Evolutionary conservation across 2,113 vertebrate species (phyloP).

Genomic region (Rhizomys pruinosus): DNA sequence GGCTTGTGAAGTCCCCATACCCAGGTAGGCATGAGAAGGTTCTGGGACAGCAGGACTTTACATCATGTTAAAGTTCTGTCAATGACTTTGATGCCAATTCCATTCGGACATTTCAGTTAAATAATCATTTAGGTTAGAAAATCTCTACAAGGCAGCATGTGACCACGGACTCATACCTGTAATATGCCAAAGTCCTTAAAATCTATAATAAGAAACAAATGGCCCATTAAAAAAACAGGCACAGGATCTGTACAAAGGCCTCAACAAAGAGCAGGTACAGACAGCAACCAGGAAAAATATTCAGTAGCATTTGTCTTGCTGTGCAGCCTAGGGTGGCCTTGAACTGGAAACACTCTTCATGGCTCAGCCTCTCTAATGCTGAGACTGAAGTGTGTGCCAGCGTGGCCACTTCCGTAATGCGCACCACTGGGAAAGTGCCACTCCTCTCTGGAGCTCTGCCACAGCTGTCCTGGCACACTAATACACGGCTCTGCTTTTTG

Average conservation of each 20-base stretch:
- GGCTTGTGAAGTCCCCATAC: neutral
- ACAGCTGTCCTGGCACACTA: neutral
- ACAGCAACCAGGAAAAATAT: neutral
- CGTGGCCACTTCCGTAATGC: neutral
- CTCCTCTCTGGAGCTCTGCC: neutral
- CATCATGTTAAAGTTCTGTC: neutral
- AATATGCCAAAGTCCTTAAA: neutral
- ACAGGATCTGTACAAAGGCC: neutral
- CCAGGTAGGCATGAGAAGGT: neutral
- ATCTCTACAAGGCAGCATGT: neutral
- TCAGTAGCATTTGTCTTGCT: neutral
- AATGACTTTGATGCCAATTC: neutral
- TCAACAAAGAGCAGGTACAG: neutral
- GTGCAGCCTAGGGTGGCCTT: neutral
- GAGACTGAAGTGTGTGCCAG: neutral
- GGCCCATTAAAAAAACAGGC: neutral
- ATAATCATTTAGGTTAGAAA: neutral
- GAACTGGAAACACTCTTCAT: neutral
- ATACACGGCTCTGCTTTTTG: neutral
- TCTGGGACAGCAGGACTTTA: too few species aligned
- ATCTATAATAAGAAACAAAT: conserved; percentile 11
- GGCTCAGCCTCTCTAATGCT: neutral
- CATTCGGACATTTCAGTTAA: neutral
- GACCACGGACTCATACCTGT: neutral
- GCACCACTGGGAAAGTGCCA: neutral